These are phyloP conservation scores for Gadopsis bispinosus DNA, from an alignment of 2,797 vertebrate species.

Conservation along the genomic window DNA sequence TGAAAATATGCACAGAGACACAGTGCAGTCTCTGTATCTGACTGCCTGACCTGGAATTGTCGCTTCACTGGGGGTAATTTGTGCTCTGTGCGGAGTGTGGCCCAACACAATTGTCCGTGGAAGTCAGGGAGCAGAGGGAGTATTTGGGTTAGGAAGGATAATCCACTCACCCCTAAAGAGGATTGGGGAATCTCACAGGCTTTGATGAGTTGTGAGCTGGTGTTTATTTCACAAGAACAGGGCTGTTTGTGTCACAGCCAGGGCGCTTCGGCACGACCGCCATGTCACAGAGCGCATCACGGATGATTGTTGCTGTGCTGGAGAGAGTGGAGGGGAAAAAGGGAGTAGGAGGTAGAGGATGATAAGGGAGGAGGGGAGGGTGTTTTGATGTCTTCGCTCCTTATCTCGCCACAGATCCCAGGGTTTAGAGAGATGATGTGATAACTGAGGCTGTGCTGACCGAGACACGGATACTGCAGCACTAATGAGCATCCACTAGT, in stretches of 20 bases:
- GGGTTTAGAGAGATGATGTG: constrained; percentile 69
- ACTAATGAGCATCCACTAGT: constrained; percentile 66
- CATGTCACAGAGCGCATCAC: constrained; percentile 42
- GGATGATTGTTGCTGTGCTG: constrained; percentile 52
- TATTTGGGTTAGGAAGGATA: constrained; percentile 84
- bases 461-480: constrained; percentile 49
- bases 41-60: constrained; percentile 49
- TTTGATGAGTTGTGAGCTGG: constrained; percentile 81
- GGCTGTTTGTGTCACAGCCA: constrained; percentile 65
- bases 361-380: constrained; percentile 18
- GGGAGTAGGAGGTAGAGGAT: constrained; percentile 3
- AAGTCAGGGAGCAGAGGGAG: constrained; percentile 66
- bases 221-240: constrained; percentile 77
- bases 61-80: constrained; percentile 55
- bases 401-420: constrained; percentile 61
- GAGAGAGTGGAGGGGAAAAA: neutral
- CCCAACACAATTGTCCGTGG: constrained; percentile 52
- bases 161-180: constrained; percentile 84
- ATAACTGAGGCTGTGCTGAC: constrained; percentile 57
- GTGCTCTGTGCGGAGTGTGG: constrained; percentile 39
- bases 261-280: constrained; percentile 24
- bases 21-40: neutral
- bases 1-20: neutral
- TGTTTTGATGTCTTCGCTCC: constrained; percentile 43
- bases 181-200: constrained; percentile 79